These are phyloP conservation scores for Lithobates pipiens DNA, from an alignment of 2,797 vertebrate genomes.

Conservation along the genomic window DNA sequence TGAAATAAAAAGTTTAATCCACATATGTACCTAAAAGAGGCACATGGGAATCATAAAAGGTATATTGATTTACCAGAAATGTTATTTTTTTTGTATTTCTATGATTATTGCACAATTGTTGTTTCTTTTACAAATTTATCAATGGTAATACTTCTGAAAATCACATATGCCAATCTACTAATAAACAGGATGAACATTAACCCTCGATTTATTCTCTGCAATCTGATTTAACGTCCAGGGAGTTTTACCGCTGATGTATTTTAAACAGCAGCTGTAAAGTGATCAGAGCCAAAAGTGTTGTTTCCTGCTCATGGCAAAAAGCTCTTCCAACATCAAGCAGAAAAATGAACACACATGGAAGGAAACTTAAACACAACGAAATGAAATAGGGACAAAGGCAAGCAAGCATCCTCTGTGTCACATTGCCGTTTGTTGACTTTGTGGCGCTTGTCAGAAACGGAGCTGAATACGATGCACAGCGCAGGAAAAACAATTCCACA, in stretches of 20 bases:
- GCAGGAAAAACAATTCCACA: conserved; percentile 5
- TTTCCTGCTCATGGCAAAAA: conserved; percentile 20
- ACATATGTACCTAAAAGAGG: too few relatives aligned
- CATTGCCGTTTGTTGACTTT: conserved; percentile 12
- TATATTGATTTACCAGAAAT: too few relatives aligned
- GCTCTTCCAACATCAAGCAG: not conserved
- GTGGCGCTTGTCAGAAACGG: not conserved
- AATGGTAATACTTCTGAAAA: not conserved
- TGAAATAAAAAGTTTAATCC: too few relatives aligned
- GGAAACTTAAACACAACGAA: conserved; percentile 13
- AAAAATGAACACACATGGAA: not conserved
- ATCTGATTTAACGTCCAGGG: not conserved
- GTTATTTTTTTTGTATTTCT: too few relatives aligned
- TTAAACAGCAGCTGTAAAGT: not conserved
- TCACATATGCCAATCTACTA: not conserved
- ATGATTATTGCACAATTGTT: too few relatives aligned
- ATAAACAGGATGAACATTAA: not conserved
- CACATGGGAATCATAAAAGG: too few relatives aligned
- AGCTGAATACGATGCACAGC: not conserved
- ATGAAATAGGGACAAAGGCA: not conserved
- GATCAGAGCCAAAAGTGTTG: conserved; percentile 3
- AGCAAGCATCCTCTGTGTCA: not conserved
- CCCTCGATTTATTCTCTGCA: too few relatives aligned
- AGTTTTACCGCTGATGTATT: not conserved
- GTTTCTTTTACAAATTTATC: not conserved